phyloP scores from a whole-genome alignment of 1,140 invertebrate genomes.

The Philopotamus ludificatus region DNA sequence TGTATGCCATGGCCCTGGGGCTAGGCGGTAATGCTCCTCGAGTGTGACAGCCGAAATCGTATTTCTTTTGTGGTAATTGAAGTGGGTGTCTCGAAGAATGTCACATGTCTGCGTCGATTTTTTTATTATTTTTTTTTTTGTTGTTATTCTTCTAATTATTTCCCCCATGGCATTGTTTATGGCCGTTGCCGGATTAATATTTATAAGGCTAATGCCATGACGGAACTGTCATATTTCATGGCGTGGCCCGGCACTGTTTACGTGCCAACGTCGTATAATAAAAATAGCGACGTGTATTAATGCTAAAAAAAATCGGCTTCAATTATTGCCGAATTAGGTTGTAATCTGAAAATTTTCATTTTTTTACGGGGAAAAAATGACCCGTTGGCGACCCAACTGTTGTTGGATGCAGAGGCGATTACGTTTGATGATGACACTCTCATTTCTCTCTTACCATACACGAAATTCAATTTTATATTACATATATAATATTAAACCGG shows the following conservation, averaged over 20 bases:
- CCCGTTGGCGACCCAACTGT: too few relatives aligned
- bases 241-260: not conserved
- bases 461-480: too few relatives aligned
- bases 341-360: too few relatives aligned
- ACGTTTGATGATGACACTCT: too few relatives aligned
- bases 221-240: constrained; percentile 25
- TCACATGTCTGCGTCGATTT: constrained; percentile 23
- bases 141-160: constrained; percentile 2
- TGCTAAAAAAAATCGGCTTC: too few relatives aligned
- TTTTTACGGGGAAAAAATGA: too few relatives aligned
- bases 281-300: not conserved
- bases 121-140: not conserved
- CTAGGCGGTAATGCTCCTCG: not conserved
- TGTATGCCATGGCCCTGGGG: constrained; percentile 7
- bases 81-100: constrained; percentile 25
- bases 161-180: constrained; percentile 20
- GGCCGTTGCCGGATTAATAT: constrained; percentile 5
- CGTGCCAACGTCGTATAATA: not conserved
- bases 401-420: too few relatives aligned
- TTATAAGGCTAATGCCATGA: constrained; percentile 19
- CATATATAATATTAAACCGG: too few relatives aligned
- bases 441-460: too few relatives aligned
- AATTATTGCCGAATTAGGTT: too few relatives aligned
- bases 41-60: constrained; percentile 32
- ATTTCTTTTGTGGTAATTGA: constrained; percentile 27